Conservation (phyloP, 2,113 vertebrate species). For the Neogale vison region DNA sequence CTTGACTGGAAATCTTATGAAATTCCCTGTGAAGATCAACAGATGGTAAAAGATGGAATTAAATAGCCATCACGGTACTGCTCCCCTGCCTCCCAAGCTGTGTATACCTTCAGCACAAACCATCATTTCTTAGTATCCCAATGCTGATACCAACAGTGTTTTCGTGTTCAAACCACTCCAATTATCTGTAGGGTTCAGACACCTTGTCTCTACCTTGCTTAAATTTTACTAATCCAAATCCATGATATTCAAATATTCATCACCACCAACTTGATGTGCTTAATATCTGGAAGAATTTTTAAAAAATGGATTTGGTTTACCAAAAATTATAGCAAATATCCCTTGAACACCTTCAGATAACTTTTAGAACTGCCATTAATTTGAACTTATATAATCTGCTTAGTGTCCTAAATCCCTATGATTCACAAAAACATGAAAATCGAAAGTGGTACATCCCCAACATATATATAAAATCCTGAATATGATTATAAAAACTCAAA, state of each 20-base stretch:
- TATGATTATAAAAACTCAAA: not conserved
- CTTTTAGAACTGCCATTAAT: not conserved
- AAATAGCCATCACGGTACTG: not conserved
- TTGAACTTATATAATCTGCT: not conserved
- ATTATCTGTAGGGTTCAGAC: not conserved
- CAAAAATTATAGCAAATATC: conserved; percentile 1
- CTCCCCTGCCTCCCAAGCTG: not conserved
- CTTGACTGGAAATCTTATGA: not conserved
- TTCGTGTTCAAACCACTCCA: not conserved
- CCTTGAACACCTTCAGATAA: not conserved
- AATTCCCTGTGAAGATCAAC: not conserved
- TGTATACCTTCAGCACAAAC: not conserved
- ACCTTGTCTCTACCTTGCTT: not conserved
- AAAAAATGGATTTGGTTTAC: not conserved
- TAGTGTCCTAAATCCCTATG: not conserved
- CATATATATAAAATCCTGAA: not conserved
- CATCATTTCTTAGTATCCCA: not conserved
- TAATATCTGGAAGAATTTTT: not conserved
- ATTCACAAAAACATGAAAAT: conserved; percentile 26
- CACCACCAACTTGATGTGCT: not conserved
- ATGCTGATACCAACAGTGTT: not conserved
- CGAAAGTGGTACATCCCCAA: not conserved
- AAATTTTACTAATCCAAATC: not conserved
- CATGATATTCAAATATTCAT: not conserved
- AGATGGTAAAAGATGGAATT: not conserved